Conservation (phyloP, 53 echinoderm and acorn worm species). For the Holothuria leucospilota region DNA sequence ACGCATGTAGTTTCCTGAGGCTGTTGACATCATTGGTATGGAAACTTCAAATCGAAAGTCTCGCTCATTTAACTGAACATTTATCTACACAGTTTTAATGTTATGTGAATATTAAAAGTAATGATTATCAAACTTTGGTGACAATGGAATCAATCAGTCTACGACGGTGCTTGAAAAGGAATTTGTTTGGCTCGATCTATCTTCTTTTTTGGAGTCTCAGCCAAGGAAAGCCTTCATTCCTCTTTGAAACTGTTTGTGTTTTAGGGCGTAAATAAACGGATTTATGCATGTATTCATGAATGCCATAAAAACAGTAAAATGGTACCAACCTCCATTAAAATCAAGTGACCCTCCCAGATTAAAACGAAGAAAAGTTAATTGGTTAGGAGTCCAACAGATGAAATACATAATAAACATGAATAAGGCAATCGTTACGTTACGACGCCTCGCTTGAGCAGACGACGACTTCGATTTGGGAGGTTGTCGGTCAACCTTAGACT, state of each 20-base stretch:
- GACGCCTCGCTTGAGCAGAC: conserved; percentile 52
- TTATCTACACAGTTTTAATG: no score
- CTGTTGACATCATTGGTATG: no score
- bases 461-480: conserved; percentile 39
- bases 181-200: conserved; percentile 26
- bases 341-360: conserved; percentile 84
- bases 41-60: no score
- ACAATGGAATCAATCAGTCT: background rate
- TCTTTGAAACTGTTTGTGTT: conserved; percentile 80
- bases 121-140: no score
- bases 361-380: conserved; percentile 89
- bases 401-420: conserved; percentile 85
- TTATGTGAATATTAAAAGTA: no score
- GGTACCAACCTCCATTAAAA: conserved; percentile 83
- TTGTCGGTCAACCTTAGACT: background rate
- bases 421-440: conserved; percentile 86
- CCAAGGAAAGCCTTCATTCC: conserved; percentile 63
- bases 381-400: conserved; percentile 94
- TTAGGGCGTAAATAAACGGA: conserved; percentile 87
- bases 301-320: conserved; percentile 81
- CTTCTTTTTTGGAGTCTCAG: conserved; percentile 26
- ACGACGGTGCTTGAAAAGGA: conserved; percentile 30
- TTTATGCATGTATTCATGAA: conserved; percentile 87
- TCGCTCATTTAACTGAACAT: no score
- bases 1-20: no score